phyloP scores from a whole-genome alignment of 1,140 invertebrate species.

The Dendrolimus punctatus region DNA sequence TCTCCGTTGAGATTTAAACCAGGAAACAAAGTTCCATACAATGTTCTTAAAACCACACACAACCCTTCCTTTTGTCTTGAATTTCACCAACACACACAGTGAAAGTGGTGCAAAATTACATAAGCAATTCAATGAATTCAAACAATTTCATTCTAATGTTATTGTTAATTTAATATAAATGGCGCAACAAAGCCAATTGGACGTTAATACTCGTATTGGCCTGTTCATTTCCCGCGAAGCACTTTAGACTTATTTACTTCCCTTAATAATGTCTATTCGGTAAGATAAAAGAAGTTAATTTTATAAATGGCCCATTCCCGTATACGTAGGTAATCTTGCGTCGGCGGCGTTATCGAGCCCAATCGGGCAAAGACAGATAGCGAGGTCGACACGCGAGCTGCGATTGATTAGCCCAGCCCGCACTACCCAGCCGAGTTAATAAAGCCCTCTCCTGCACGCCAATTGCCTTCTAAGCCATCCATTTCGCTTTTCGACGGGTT shows the following conservation, averaged over 20 bases:
- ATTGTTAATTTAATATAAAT: too few relatives aligned
- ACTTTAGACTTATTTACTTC: slow-evolving; percentile 49
- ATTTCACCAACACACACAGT: too few relatives aligned
- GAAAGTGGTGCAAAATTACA: too few relatives aligned
- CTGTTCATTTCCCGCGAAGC: slow-evolving; percentile 34
- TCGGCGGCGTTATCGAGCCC: slow-evolving; percentile 47
- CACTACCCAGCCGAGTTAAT: slow-evolving; percentile 60
- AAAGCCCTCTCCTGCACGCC: slow-evolving; percentile 52
- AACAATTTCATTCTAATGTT: too few relatives aligned
- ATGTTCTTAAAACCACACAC: too few relatives aligned
- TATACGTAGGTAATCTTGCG: slow-evolving; percentile 58
- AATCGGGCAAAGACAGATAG: slow-evolving; percentile 65
- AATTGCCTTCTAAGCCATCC: slow-evolving; percentile 61
- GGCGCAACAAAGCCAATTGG: slow-evolving; percentile 14
- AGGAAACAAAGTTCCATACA: too few relatives aligned
- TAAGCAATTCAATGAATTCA: too few relatives aligned
- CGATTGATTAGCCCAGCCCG: slow-evolving; percentile 64
- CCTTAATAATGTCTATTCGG: slow-evolving; percentile 41
- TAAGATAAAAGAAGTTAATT: slow-evolving; percentile 60
- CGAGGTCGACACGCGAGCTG: slow-evolving; percentile 58
- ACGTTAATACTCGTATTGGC: slow-evolving; percentile 25
- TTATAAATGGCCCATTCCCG: slow-evolving; percentile 58
- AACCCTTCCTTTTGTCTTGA: too few relatives aligned
- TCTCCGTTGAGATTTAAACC: too few relatives aligned
- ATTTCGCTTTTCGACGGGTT: slow-evolving; percentile 42